Evolutionary conservation across 1,140 invertebrate species (phyloP), one percentile per base, ranked within the genome.

Genomic region (Bombyx mandarina): DNA sequence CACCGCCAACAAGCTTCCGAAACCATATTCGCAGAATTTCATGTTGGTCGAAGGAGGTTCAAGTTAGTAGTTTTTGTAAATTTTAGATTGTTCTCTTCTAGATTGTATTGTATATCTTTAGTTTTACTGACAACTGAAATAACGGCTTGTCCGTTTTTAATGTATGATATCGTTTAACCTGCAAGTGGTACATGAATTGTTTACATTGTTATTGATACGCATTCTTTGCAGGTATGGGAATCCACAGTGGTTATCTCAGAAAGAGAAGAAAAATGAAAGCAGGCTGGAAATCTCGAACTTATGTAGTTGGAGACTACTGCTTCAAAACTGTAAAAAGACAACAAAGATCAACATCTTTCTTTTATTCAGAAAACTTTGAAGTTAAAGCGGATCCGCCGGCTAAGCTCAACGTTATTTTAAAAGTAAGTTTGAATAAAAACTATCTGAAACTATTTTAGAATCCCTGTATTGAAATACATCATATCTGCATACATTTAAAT

Each of bases 291-390:
- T 73, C 69, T 1, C 65, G 73, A 1, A 77, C 70, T 0, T 85
- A 48, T 49, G 66, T 79, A 0, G 50, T 57, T 6, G 82, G 82
- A 1, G 72, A 82, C 51, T 63, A 63, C 26, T 82, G 82, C 49
- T 85, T 69, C 52, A 75, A 67, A 55, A 71, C 61, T 9, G 47
- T 57, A 0, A 73, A 66, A 43, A 71, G 68, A 9, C 72, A 75
- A 49, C 56, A 51, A 9, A 46, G 1, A 1, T 61, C 71, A 6
- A 47, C 67, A 7, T 71, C 76, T n/a, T 82, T 78, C 12, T 82
- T 85, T 58, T 85, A 85, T 53, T 69, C 67, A 1, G 82, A 85
- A 49, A 77, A 58, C 12, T 85, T 85, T 63, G 65, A 69, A 26
- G 77, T 80, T 0, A 73, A 69, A 10, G 74, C 75, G 12, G 60